Base-by-base conservation (phyloP, 2,113 vertebrate species). In the Polypterus bichir region DNA sequence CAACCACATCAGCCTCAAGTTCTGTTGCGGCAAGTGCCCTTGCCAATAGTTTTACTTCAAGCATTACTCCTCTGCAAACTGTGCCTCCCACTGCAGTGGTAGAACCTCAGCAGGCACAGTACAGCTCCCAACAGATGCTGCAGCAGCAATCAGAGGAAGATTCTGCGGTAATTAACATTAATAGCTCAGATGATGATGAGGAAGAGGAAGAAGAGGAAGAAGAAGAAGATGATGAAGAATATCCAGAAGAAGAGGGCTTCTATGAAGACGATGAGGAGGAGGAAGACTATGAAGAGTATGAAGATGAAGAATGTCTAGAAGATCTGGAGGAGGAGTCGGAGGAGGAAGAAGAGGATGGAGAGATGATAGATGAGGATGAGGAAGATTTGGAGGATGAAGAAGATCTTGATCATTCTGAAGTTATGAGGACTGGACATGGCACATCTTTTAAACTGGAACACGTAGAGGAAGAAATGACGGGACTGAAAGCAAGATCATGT, bases 101-200 rank as follows among this genome's bases (percentile, higher is more conserved):
- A 44, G 71, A 77, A n/a, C 57, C 54, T 61, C 51, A 69, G 63
- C 55, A 70, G 74, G 27, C 69, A 69, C 49, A 51, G 9, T 51
- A 47, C 57, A 62, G n/a, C 78, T 27, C 27, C 27, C 27, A 70
- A 64, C 79, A 79, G 3, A 11, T 8, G 5, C 60, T 47, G 54
- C 76, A 67, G 1, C 73, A 74, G 1, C 69, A 71, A 2, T 46
- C 71, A 0, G 88, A 88, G 3, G 84, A 90, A 4, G 88, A 90
- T 49, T 79, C 89, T 1, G 83, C 86, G 0, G 85, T 92, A 60
- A 92, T 92, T 68, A 92, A 92, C 70, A 94, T 92, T 61, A 94
- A 92, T 71, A 93, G 90, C 74, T 89, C 89, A 0, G 90, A 92
- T 3, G 91, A 93, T 0, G 91, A 93, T 3, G 79, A 81, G 6